Conservation (phyloP, 1,140 invertebrate species). For the Oreohelix idahoensis region DNA sequence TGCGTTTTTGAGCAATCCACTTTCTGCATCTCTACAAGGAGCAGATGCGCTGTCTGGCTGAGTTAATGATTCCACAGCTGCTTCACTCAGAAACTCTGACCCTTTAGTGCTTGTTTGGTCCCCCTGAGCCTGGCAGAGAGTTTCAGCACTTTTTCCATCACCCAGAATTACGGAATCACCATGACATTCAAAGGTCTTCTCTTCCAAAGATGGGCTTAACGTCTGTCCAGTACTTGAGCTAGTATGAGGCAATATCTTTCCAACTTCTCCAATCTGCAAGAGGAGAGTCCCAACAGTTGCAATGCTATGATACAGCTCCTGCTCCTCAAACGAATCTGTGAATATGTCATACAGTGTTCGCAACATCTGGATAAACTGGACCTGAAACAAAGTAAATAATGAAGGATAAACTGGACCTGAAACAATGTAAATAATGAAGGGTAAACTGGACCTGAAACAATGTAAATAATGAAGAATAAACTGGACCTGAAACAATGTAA, state of each 20-base stretch:
- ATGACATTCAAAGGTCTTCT: not conserved
- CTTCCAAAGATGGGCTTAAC: not conserved
- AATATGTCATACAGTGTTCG: conserved; percentile 91
- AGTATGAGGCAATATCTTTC: conserved; percentile 76
- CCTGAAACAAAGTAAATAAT: conserved; percentile 76
- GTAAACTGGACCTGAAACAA: too few relatives aligned
- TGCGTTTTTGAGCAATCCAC: conserved; percentile 38
- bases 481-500: too few relatives aligned
- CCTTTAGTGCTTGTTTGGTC: not conserved
- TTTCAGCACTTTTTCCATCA: not conserved
- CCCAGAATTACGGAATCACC: not conserved
- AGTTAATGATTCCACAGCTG: not conserved
- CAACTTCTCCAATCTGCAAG: conserved; percentile 89
- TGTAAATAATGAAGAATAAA: too few relatives aligned
- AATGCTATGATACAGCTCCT: conserved; percentile 81
- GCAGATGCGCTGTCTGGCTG: not conserved
- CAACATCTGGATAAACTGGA: conserved; percentile 90
- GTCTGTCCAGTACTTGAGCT: conserved; percentile 23
- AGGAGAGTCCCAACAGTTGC: conserved; percentile 85
- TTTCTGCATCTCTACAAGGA: not conserved
- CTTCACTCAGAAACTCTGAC: not conserved
- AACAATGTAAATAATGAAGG: too few relatives aligned
- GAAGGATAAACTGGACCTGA: too few relatives aligned
- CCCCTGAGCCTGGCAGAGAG: not conserved
- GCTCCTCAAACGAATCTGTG: conserved; percentile 80